Evolutionary conservation across 2,888 invertebrate genomes (phyloP), one percentile per base, ranked within the genome.

Genomic region (Hartigia nigra): DNA sequence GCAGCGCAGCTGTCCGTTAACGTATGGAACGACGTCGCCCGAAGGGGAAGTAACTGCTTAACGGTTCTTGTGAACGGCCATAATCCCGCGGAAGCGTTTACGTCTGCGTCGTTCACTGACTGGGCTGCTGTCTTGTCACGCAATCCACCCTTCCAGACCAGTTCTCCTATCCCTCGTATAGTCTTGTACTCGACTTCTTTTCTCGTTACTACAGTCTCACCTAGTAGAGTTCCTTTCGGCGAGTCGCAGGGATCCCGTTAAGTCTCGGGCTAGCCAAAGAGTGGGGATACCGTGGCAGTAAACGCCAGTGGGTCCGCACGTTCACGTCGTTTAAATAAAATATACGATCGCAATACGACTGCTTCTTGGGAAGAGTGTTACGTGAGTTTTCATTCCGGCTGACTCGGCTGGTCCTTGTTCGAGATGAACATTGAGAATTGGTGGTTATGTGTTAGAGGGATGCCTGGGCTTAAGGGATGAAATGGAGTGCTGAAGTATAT

Each of bases 11-110:
- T 78, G 78, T 34, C 76, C 31, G 31, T 75, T 70, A 75, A 35
- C 74, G 76, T 23, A 2, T 2, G 23, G 23, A 23, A 55, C 23
- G 55, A 36, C 69, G 74, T 69, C 70, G 77, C 77, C 69, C 37
- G 69, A 69, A 77, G 77, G 74, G 70, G 72, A 78, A 78, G 78
- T 78, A 70, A 76, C 78, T 78, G 72, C 78, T 78, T 76, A 76
- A 78, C 78, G 78, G 78, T 70, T 78, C 76, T 76, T 37, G 76
- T 72, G 78, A 78, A 78, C 70, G 78, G 31, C 78, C 76, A 78
- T 78, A 78, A 78, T 78, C 78, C 78, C 72, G 72, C 55, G 76
- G 37, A 69, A 69, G 72, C 70, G 69, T 78, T 70, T 75, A 76
- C 75, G 76, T 69, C 78, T 39, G 78, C 76, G 34, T 76, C 76